Evolutionary conservation across 2,797 vertebrate species (phyloP).

Genomic region (Sebastiscus tertius): DNA sequence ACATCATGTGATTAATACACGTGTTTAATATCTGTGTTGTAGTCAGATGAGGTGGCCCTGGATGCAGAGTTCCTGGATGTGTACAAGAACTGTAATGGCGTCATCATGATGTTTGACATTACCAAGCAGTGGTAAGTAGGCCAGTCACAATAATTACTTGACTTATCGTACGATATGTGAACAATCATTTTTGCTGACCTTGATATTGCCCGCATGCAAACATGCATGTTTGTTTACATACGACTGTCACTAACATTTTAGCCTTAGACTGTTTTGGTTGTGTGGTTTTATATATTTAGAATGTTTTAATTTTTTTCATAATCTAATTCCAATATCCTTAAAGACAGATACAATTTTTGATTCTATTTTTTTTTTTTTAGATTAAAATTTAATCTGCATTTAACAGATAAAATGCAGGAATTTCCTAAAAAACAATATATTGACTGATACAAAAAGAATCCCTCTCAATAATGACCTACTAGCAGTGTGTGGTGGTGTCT

Average conservation of each 20-base stretch:
- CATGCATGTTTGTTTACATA: not conserved
- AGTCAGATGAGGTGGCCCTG: constrained; percentile 96
- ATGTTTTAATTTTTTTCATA: too few relatives aligned
- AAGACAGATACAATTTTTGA: too few relatives aligned
- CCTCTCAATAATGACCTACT: too few relatives aligned
- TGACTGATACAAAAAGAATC: too few relatives aligned
- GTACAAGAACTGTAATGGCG: constrained; percentile 97
- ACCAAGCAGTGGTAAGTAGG: constrained; percentile 95
- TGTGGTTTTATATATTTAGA: too few relatives aligned
- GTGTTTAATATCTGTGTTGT: constrained; percentile 15
- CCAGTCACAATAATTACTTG: not conserved
- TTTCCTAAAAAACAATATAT: too few relatives aligned
- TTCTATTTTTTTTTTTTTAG: too few relatives aligned
- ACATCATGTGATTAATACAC: not conserved
- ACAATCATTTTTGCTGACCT: not conserved
- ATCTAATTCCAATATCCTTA: too few relatives aligned
- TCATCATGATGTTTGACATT: constrained; percentile 99
- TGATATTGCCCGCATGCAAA: not conserved
- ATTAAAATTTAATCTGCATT: too few relatives aligned
- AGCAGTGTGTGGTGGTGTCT: too few relatives aligned
- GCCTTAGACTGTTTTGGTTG: not conserved
- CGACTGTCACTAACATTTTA: not conserved
- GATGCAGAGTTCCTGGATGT: constrained; percentile 98
- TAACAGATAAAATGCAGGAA: too few relatives aligned
- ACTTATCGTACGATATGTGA: not conserved